phyloP scores from a whole-genome alignment of 2,797 vertebrate species.

The Siniperca undulata region DNA sequence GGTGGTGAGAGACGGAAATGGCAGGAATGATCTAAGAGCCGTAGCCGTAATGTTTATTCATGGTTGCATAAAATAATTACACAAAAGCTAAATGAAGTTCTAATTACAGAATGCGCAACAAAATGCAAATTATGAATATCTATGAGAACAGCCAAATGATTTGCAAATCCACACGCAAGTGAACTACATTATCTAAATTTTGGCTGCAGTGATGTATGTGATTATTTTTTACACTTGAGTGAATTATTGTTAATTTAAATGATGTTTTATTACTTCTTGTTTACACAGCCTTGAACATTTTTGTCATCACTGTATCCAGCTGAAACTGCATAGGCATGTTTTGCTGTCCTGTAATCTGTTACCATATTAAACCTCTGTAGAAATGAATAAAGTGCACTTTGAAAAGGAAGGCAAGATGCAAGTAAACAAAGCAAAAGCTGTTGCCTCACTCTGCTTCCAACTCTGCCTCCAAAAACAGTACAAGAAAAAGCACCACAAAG shows the following conservation, averaged over 20 bases:
- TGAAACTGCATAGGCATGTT: constrained; percentile 37
- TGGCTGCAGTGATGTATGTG: constrained; percentile 23
- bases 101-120: constrained; percentile 12
- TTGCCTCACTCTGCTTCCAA: constrained; percentile 30
- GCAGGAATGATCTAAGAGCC: constrained; percentile 67
- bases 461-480: constrained; percentile 1
- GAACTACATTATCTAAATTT: constrained; percentile 30
- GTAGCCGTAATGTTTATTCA: background rate
- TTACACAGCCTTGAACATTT: constrained; percentile 31
- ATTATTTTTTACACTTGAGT: constrained; percentile 25
- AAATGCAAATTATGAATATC: constrained; percentile 39
- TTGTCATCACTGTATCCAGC: constrained; percentile 1
- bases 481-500: background rate
- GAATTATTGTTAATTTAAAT: constrained; percentile 42
- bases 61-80: background rate
- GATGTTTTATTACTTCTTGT: constrained; percentile 31
- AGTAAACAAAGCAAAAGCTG: constrained; percentile 49
- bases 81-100: constrained; percentile 10
- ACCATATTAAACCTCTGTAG: constrained; percentile 29
- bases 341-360: constrained; percentile 43
- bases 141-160: constrained; percentile 31
- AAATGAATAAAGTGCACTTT: constrained; percentile 48
- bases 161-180: constrained; percentile 14
- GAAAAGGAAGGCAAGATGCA: constrained; percentile 8
- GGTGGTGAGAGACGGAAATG: constrained; percentile 84